These are phyloP conservation scores for Palythoa grandis DNA, from an alignment of 92 coral and sea anemone genomes.

Conservation along the genomic window DNA sequence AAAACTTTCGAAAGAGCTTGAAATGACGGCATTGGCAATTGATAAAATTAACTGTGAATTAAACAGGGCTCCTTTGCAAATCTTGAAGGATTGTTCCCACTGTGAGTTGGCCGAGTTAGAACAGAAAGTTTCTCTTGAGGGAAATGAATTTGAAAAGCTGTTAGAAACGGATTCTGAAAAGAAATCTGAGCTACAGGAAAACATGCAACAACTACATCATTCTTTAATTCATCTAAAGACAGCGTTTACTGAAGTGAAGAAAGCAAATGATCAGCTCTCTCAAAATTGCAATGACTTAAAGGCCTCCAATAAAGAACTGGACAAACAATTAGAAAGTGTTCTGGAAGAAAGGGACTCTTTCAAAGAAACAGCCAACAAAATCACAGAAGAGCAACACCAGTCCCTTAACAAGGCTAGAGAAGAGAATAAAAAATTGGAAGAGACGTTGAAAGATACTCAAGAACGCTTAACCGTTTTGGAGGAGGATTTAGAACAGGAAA, in stretches of 20 bases:
- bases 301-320: not conserved
- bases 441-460: constrained; percentile 22
- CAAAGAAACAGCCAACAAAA: not conserved
- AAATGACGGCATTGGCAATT: constrained; percentile 51
- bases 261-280: not conserved
- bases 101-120: not conserved
- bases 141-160: not conserved
- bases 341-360: not conserved
- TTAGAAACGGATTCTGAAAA: constrained; percentile 21
- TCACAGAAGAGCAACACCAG: not conserved
- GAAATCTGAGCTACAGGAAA: constrained; percentile 6
- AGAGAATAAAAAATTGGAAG: constrained; percentile 25
- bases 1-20: constrained; percentile 27
- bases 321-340: not conserved
- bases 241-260: not conserved
- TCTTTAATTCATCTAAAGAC: constrained; percentile 13
- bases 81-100: constrained; percentile 46
- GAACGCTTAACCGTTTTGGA: constrained; percentile 45
- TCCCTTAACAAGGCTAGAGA: not conserved
- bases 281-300: constrained; percentile 1
- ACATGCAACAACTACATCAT: constrained; percentile 10
- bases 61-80: constrained; percentile 29
- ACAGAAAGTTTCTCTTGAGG: not conserved
- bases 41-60: constrained; percentile 27
- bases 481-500: constrained; percentile 44